phyloP scores from a whole-genome alignment of 2,797 vertebrate genomes.

The Periophthalmus magnuspinnatus region DNA sequence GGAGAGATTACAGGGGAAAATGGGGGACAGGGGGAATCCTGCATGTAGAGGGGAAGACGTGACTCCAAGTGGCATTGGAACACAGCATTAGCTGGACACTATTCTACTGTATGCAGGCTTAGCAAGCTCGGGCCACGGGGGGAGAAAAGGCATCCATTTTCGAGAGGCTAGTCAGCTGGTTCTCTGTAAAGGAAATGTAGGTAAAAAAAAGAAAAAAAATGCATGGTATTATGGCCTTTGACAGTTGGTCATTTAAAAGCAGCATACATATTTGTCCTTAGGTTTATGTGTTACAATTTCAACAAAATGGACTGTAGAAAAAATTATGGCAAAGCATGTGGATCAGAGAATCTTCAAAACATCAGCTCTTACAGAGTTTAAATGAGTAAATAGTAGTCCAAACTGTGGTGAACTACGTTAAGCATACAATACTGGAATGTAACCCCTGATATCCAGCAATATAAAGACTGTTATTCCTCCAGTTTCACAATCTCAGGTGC shows the following conservation, averaged over 20 bases:
- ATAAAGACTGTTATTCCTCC: constrained; percentile 73
- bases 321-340: background rate
- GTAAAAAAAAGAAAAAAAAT: too few species aligned
- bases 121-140: constrained; percentile 60
- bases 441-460: constrained; percentile 23
- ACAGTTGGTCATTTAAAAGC: background rate
- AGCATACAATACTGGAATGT: background rate
- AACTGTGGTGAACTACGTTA: background rate
- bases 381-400: background rate
- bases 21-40: constrained; percentile 68
- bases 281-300: too few species aligned
- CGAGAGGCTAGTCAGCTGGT: constrained; percentile 37
- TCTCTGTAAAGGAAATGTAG: constrained; percentile 7
- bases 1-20: constrained; percentile 78
- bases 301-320: background rate
- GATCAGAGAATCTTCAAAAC: background rate
- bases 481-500: background rate
- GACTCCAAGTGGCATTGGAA: constrained; percentile 77
- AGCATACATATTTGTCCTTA: too few species aligned
- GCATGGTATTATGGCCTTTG: background rate
- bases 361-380: background rate
- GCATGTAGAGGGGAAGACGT: constrained; percentile 61
- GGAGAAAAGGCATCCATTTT: constrained; percentile 43
- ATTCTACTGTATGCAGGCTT: constrained; percentile 77
- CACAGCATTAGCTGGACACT: constrained; percentile 70